Percentiles rank a stretch among this genome's conserved stretches.
phyloP scores from a whole-genome alignment of 2,113 vertebrate species.

The Hemiprocne comata region DNA sequence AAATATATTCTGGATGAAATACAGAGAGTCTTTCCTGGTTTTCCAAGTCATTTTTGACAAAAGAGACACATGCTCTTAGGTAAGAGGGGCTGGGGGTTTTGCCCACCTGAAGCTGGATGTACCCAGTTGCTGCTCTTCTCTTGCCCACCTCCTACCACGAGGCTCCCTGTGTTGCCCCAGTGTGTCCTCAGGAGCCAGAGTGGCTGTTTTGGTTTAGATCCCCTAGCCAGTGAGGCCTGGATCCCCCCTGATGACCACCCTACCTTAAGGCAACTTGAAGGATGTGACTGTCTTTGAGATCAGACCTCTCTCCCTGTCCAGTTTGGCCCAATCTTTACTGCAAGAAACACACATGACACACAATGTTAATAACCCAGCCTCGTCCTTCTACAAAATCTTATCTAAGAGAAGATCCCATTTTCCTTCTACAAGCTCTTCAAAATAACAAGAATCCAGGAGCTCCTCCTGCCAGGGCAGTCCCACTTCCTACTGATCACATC shows the following conservation, averaged over 20 bases:
- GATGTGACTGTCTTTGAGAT: neutral
- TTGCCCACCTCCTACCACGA: accelerated
- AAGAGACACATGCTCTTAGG: no score
- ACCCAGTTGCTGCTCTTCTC: accelerated
- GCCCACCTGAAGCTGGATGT: no score
- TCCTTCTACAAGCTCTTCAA: neutral
- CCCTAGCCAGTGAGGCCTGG: neutral
- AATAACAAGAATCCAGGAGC: accelerated
- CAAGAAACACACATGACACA: accelerated
- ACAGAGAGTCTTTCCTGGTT: no score
- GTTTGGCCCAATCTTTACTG: accelerated
- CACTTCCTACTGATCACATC: accelerated
- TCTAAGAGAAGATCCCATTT: neutral
- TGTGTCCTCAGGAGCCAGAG: neutral
- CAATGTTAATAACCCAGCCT: neutral
- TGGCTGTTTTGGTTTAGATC: neutral
- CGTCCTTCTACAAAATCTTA: neutral
- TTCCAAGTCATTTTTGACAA: no score
- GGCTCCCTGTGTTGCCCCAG: neutral
- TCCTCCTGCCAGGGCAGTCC: neutral
- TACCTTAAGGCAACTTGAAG: accelerated
- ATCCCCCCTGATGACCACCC: neutral
- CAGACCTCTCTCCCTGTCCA: neutral
- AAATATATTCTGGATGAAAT: no score
- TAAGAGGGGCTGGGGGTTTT: no score